Base-by-base conservation (phyloP, 1,140 invertebrate species). In the Pseudomyrmex sp. region DNA sequence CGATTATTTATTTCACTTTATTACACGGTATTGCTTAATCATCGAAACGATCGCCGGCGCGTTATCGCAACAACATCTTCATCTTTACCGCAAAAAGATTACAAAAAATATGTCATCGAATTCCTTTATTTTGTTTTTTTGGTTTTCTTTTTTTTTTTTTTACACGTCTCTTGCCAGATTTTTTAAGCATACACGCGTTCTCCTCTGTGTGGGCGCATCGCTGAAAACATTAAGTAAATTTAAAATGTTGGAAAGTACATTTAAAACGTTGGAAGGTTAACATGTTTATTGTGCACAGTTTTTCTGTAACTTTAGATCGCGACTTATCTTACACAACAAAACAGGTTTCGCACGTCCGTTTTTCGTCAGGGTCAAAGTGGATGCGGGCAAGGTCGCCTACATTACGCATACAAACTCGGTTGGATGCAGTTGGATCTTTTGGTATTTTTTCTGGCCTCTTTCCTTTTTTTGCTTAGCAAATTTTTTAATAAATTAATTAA, bases 1-100 rank as follows among this genome's bases (percentile, higher is more conserved):
- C 18, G 54, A 79, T 88, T 84, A 86, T 87, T 87, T 79, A 73
- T 87, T 83, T 74, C 72, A 35, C 54, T 69, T 86, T 70, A 85
- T 82, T 76, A 80, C 68, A 26, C 61, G 15, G 10, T 44, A 54
- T 82, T 69, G 74, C 72, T 80, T 72, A 80, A 80, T 58, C 46
- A 23, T 68, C 44, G 23, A 70, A 70, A 58, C 35, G 13, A 79
- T 69, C 35, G 35, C 54, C 15, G 50, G 18, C 18, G 35, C 23
- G 20, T 79, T 80, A 50, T 15, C 9, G 75, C 63, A 58, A 59
- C 20, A 48, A 12, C 54, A 59, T 59, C 18, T 35, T 20, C 54
- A 35, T 26, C 44, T 26, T 18, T 26, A 48, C 18, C 20, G 4
- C 52, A 15, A 48, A 35, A 35, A 20, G 12, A 72, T 80, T 26